Base-by-base conservation (phyloP, 1,140 invertebrate genomes). In the Probaryconus sp. region DNA sequence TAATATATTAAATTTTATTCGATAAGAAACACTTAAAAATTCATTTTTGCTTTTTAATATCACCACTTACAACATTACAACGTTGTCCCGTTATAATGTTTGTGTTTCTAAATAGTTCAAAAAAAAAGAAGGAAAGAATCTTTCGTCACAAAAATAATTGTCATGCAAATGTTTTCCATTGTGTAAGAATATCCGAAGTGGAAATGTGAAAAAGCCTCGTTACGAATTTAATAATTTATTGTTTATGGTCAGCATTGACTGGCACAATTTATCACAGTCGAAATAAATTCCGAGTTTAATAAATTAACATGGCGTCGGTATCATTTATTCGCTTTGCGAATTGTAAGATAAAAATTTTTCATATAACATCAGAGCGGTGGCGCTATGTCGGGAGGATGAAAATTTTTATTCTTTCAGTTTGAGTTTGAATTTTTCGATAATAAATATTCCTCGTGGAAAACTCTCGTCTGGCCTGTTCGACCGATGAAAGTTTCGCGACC, bases 371-470 rank as follows among this genome's bases (percentile, higher is more conserved):
- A 18, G 14, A 38, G 37, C 28, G 58, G 40, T 51, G 60, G n/a
- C n/a, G n/a, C n/a, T 38, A 60, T 43, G 51, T 51, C 51, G 10
- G n/a, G 13, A 45, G 40, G n/a, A n/a, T n/a, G n/a, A n/a, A 48
- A 67, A 67, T 67, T 73, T 73, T 73, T 56, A 63, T 75, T 75
- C 64, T 64, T 64, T 64, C 55, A 28, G 31, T 30, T 18, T 33
- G 14, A 64, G 47, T 72, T 43, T 45, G 58, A 60, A n/a, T n/a
- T 75, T 75, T 75, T 75, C 60, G 45, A 75, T 69, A 75, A 69
- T 69, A 69, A 75, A 75, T 75, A 69, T 65, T 65, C 72, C 7
- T 60, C 37, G 65, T 14, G 72, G 72, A 69, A 75, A 75, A 65
- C 64, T n/a, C n/a, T 69, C 65, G 72, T 65, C 70, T 67, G 61